These are phyloP conservation scores for Paelopatides confundens DNA, from an alignment of 53 echinoderm and acorn worm genomes.

Conservation along the genomic window DNA sequence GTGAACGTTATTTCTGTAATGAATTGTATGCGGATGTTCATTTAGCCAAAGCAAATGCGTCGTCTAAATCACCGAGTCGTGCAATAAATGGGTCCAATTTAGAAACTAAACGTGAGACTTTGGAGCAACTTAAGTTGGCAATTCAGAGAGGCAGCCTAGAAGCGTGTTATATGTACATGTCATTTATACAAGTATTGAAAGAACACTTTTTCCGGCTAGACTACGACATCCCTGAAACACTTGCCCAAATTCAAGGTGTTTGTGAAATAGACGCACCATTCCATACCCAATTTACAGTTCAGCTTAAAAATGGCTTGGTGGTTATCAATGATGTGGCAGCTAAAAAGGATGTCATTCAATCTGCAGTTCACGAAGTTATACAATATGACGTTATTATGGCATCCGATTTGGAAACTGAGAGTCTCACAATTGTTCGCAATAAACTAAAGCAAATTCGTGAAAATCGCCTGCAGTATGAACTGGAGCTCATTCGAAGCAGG, in stretches of 20 bases:
- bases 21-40: constrained; percentile 23
- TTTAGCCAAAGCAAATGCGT: background rate
- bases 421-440: background rate
- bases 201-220: background rate
- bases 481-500: background rate
- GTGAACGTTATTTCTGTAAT: too few species aligned
- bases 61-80: too few species aligned
- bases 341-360: background rate
- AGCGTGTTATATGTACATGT: background rate
- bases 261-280: background rate
- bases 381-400: background rate
- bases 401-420: background rate
- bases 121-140: background rate
- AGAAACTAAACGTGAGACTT: too few species aligned
- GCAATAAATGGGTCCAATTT: too few species aligned
- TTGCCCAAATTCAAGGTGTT: background rate
- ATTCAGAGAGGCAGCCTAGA: background rate
- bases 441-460: background rate
- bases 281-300: background rate
- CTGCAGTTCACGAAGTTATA: background rate
- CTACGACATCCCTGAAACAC: background rate
- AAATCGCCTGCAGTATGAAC: background rate
- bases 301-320: background rate
- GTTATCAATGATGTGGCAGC: background rate
- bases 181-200: background rate